Conservation (phyloP, 2,888 invertebrate genomes). For the Spicauda simplicius region DNA sequence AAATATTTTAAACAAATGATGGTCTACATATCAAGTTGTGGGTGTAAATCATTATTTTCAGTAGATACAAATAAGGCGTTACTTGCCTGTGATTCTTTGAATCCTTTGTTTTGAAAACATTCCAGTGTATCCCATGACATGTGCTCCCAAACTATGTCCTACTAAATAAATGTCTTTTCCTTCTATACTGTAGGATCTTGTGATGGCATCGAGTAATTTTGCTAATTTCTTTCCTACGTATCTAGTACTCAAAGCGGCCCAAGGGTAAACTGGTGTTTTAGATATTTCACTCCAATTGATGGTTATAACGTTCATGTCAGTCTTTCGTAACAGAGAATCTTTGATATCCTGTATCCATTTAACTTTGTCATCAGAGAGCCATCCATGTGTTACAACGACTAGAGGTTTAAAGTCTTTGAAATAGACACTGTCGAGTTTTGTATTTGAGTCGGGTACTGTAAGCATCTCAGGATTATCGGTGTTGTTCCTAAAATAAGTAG, state of each 20-base stretch:
- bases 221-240: constrained; percentile 71
- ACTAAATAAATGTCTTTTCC: constrained; percentile 67
- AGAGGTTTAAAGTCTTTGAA: constrained; percentile 72
- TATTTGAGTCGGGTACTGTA: constrained; percentile 50
- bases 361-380: constrained; percentile 70
- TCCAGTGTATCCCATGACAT: constrained; percentile 86
- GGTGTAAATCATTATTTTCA: no score
- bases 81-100: constrained; percentile 85
- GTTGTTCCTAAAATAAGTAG: constrained; percentile 56
- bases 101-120: constrained; percentile 71
- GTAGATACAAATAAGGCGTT: no score
- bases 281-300: constrained; percentile 78
- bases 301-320: constrained; percentile 78
- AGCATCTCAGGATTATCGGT: constrained; percentile 57
- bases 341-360: constrained; percentile 73
- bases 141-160: constrained; percentile 86
- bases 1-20: no score
- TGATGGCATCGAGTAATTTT: constrained; percentile 57
- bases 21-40: no score
- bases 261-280: constrained; percentile 66
- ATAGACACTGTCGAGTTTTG: constrained; percentile 55
- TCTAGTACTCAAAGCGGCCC: constrained; percentile 71
- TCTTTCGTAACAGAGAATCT: constrained; percentile 63
- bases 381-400: constrained; percentile 83
- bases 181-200: constrained; percentile 49